Conservation (phyloP, 2,113 vertebrate genomes). For the Elgaria multicarinata region DNA sequence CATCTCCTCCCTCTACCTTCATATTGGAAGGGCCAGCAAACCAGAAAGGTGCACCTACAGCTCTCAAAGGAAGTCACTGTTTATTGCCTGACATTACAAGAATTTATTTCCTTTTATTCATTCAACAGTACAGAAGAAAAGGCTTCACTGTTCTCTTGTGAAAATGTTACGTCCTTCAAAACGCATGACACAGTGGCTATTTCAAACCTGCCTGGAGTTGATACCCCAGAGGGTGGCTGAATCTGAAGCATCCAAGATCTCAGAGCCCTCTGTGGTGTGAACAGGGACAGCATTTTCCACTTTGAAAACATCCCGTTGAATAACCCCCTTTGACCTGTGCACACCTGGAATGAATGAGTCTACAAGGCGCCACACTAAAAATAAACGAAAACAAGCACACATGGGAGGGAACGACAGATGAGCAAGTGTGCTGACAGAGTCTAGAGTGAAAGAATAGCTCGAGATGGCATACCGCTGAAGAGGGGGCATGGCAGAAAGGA, state of each 20-base stretch:
- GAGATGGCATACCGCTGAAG: constrained; percentile 79
- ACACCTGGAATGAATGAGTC: constrained; percentile 77
- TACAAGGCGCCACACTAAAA: constrained; percentile 72
- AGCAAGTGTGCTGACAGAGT: constrained; percentile 67
- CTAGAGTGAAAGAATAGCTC: constrained; percentile 75
- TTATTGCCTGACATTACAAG: constrained; percentile 35
- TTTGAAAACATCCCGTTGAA: constrained; percentile 61
- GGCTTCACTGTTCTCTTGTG: constrained; percentile 66
- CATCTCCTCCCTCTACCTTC: background rate
- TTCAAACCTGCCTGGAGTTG: constrained; percentile 8
- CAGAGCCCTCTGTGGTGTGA: background rate
- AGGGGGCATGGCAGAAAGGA: constrained; percentile 75
- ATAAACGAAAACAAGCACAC: constrained; percentile 70
- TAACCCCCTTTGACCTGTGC: constrained; percentile 71
- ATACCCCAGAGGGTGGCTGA: constrained; percentile 41
- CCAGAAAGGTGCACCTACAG: constrained; percentile 6
- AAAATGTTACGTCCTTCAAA: constrained; percentile 60
- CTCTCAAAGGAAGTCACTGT: constrained; percentile 32
- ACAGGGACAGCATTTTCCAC: constrained; percentile 33
- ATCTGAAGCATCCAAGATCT: constrained; percentile 8
- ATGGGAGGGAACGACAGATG: constrained; percentile 66
- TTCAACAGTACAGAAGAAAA: constrained; percentile 33
- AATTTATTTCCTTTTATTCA: constrained; percentile 37
- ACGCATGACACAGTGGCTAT: constrained; percentile 35
- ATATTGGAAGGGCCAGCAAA: background rate